Evolutionary conservation across 2,888 invertebrate genomes (phyloP).

Genomic region (Tenthredo livida): DNA sequence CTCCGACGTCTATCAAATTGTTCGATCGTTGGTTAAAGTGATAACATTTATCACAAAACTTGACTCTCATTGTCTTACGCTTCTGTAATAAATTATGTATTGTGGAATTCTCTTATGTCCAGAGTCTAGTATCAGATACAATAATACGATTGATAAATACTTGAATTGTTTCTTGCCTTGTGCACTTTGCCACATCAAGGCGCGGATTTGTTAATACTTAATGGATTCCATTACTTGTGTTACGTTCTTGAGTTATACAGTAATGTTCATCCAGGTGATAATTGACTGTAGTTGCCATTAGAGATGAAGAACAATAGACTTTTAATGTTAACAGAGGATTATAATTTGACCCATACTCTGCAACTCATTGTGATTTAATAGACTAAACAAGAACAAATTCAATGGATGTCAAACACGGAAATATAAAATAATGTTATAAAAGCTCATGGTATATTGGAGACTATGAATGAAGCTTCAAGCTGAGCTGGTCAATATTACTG

Average conservation of each 20-base stretch:
- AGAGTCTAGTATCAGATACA: slow-evolving; percentile 13
- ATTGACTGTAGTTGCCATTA: not conserved
- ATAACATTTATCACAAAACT: not conserved
- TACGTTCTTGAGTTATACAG: not conserved
- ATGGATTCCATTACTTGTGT: not conserved
- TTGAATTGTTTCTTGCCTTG: not conserved
- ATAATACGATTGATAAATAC: not conserved
- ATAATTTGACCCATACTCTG: not conserved
- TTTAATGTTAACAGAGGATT: not conserved
- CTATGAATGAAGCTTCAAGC: not conserved
- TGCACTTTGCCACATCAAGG: not conserved
- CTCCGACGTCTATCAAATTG: not conserved
- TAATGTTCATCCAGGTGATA: not conserved
- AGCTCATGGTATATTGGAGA: not conserved
- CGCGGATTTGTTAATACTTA: not conserved
- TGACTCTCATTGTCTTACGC: not conserved
- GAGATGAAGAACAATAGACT: not conserved
- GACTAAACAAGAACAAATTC: not conserved
- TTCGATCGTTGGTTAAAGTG: not conserved
- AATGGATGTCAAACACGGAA: not conserved
- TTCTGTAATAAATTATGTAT: not conserved
- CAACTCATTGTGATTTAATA: not conserved
- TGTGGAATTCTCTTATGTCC: not conserved
- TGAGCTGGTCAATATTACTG: not conserved
- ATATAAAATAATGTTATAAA: not conserved